phyloP scores from a whole-genome alignment of 2,888 invertebrate genomes.

The Agelastica alni region DNA sequence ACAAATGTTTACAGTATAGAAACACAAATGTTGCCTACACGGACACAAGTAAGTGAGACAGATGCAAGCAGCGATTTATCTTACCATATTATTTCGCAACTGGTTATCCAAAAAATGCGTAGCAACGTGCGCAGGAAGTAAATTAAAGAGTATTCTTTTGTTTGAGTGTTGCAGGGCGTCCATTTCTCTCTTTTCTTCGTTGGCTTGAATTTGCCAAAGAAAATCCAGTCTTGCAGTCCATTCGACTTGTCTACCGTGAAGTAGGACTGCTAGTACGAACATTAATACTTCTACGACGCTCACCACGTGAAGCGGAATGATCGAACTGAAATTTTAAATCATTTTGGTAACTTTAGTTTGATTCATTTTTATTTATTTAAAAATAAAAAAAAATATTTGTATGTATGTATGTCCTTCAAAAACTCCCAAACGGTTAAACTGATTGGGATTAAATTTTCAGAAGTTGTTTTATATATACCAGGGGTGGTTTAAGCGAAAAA shows the following conservation, averaged over 20 bases:
- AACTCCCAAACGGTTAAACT: too few species aligned
- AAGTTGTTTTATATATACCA: too few species aligned
- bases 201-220: constrained; percentile 82
- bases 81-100: constrained; percentile 84
- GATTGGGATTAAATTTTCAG: too few species aligned
- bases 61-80: background rate
- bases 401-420: too few species aligned
- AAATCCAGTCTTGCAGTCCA: constrained; percentile 88
- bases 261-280: constrained; percentile 79
- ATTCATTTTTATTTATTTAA: too few species aligned
- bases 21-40: constrained; percentile 45
- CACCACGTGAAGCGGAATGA: constrained; percentile 78
- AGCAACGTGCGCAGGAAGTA: constrained; percentile 89
- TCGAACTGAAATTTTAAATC: too few species aligned
- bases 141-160: constrained; percentile 84
- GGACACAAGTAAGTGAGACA: constrained; percentile 24
- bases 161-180: constrained; percentile 90
- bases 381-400: too few species aligned
- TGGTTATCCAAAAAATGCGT: constrained; percentile 90
- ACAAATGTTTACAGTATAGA: constrained; percentile 15
- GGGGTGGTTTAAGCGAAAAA: too few species aligned
- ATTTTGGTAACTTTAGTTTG: too few species aligned
- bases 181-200: constrained; percentile 91
- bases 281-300: constrained; percentile 80
- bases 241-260: constrained; percentile 85